Base-by-base conservation (phyloP, 2,888 invertebrate species). In the Microctonus hyperodae region DNA sequence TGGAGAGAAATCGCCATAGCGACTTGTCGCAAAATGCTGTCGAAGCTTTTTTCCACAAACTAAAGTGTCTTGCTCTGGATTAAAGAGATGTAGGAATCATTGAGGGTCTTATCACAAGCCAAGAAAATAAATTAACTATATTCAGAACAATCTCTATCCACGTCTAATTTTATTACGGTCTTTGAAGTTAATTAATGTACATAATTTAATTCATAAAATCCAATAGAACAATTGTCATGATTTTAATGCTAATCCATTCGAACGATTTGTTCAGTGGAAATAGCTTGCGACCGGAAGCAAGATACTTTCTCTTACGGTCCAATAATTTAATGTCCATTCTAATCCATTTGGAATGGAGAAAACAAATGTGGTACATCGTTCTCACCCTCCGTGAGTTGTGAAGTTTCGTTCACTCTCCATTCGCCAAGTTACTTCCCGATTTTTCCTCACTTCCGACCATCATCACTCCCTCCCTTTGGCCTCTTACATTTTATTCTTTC, bases 351-450 rank as follows among this genome's bases (percentile, higher is more conserved):
- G 16, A 16, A 28, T 4, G 11, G 65, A 25, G 16, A 50, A 44
- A 65, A 69, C 64, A 69, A 71, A 71, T 68, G 65, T 50, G 67
- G 53, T 33, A 64, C 64, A 70, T 69, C 55, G 53, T 44, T 67
- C 56, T 33, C 23, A 63, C 51, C 51, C 22, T 64, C 35, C 50
- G 37, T 58, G 55, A 33, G 40, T 48, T 33, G 40, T 23, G 44
- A 33, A 64, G 44, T 64, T 63, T 48, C 11, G 31, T 25, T 53
- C 44, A 60, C 25, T 60, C 28, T 48, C 48, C 9, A 40, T 25
- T 44, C 44, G 31, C 44, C n/a, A 13, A 33, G 31, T 61, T 61
- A 44, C 20, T 22, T 22, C 16, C 51, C 22, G 10, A 55, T 48
- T 48, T 62, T 58, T 65, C 35, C 55, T 28, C n/a, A 37, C 60